Conservation (phyloP, 2,888 invertebrate species). For the Punctoribates punctum region DNA sequence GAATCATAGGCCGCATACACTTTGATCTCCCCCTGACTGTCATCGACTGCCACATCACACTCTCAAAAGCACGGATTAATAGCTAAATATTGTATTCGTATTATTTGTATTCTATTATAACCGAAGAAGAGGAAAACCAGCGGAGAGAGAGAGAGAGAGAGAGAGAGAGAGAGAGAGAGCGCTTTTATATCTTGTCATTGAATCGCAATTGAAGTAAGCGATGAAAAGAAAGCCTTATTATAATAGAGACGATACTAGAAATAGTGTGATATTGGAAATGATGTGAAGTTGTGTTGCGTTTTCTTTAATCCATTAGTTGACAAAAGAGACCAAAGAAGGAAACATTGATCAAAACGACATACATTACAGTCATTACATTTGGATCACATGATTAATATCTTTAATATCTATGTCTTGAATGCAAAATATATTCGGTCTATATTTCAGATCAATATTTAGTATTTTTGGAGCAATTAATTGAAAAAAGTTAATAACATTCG, state of each 20-base stretch:
- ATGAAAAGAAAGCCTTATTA: not conserved
- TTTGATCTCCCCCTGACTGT: constrained; percentile 22
- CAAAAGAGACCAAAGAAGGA: constrained; percentile 28
- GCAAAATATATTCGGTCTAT: too few relatives aligned
- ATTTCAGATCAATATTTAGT: too few relatives aligned
- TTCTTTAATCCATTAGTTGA: constrained; percentile 20
- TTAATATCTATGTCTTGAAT: too few relatives aligned
- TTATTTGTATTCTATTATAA: not conserved
- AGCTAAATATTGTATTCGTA: constrained; percentile 12
- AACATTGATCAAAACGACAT: constrained; percentile 30
- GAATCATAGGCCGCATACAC: not conserved
- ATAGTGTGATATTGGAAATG: not conserved
- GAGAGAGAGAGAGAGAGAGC: constrained; percentile 27
- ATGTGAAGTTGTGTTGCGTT: constrained; percentile 16
- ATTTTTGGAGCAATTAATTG: too few relatives aligned
- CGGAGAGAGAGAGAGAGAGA: constrained; percentile 27
- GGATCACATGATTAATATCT: not conserved
- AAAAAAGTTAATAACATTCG: too few relatives aligned
- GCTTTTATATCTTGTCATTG: constrained; percentile 29
- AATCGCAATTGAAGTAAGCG: constrained; percentile 13
- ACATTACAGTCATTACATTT: not conserved
- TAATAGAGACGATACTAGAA: not conserved
- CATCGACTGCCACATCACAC: not conserved
- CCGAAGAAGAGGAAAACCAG: not conserved
- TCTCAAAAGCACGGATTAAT: constrained; percentile 18